These are phyloP conservation scores for Pachyramphus minor DNA, from an alignment of 2,113 vertebrate genomes.

Conservation along the genomic window DNA sequence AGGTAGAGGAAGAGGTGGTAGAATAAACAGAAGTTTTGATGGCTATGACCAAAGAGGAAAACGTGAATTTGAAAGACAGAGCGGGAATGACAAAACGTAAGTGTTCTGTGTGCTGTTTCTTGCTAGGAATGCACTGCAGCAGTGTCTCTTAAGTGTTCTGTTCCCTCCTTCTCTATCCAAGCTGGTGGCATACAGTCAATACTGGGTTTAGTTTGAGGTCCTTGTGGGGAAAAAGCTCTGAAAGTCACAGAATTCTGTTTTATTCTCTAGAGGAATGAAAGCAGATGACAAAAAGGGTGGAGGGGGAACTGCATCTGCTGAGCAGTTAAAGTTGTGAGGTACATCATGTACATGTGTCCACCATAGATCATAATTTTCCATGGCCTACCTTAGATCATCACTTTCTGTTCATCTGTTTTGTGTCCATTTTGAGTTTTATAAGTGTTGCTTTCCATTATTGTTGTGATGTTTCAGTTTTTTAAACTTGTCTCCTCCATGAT, in stretches of 20 bases:
- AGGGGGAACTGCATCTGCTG: constrained; percentile 78
- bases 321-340: constrained; percentile 73
- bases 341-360: background rate
- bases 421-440: background rate
- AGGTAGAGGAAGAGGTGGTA: constrained; percentile 75
- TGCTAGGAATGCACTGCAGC: background rate
- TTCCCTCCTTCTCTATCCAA: background rate
- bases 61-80: constrained; percentile 81
- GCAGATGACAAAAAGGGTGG: constrained; percentile 78
- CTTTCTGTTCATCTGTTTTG: background rate
- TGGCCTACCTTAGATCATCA: background rate
- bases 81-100: constrained; percentile 77
- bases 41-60: constrained; percentile 80
- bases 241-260: background rate
- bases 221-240: background rate
- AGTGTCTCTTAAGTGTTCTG: background rate
- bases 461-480: background rate
- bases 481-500: background rate
- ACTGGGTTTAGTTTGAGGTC: background rate
- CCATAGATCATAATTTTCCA: background rate
- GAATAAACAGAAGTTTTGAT: constrained; percentile 66
- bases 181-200: background rate
- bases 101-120: constrained; percentile 23
- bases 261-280: constrained; percentile 70
- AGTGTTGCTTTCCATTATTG: background rate